A percentile compares a stretch with the other conserved stretches of the same genome.
Conservation (phyloP, 2,113 vertebrate genomes). For the Oceanites oceanicus region DNA sequence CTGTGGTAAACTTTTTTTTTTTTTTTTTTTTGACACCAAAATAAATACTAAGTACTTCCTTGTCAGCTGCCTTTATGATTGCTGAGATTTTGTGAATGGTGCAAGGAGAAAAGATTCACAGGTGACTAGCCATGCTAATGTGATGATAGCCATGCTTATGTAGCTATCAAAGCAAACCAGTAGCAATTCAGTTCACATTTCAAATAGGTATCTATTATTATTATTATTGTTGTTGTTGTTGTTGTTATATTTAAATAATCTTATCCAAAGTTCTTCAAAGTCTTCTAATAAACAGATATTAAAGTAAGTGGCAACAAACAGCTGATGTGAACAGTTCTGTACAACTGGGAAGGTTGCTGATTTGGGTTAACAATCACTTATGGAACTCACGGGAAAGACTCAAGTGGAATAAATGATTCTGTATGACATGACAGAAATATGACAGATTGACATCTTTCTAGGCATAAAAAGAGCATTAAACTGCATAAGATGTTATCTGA, state of each 20-base stretch:
- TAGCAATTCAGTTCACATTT: not conserved
- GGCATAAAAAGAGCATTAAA: not conserved
- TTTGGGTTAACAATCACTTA: not conserved
- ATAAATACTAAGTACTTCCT: not conserved
- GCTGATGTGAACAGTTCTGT: not conserved
- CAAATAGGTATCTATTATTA: not conserved
- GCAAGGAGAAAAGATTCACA: not conserved
- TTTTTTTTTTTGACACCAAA: not conserved
- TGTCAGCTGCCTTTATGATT: not conserved
- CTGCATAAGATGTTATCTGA: not conserved
- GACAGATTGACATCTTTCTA: not conserved
- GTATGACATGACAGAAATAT: not conserved
- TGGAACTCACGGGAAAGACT: not conserved
- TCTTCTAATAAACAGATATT: not conserved
- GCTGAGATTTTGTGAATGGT: not conserved
- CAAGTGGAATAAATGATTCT: not conserved
- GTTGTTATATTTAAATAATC: not conserved
- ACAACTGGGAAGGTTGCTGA: not conserved
- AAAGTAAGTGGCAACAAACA: not conserved
- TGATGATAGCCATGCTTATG: not conserved
- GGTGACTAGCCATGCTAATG: not conserved
- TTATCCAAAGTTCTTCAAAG: not conserved
- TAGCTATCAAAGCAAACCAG: not conserved
- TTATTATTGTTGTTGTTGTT: not conserved
- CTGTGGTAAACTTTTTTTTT: not conserved